Conservation (phyloP, 2,113 vertebrate species). For the Pituophis catenifer region DNA sequence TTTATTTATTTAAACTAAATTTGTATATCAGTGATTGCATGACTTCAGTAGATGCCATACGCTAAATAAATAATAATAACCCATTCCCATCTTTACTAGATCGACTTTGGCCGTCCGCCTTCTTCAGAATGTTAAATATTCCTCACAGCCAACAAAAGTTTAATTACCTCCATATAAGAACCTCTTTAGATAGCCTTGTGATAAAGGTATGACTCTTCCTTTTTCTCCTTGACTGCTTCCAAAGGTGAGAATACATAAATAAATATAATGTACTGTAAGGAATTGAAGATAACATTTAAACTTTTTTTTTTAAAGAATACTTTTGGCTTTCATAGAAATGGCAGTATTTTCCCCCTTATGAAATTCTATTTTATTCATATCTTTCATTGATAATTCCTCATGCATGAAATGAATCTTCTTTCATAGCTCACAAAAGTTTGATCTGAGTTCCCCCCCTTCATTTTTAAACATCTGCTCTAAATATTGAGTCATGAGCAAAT, state of each 20-base stretch:
- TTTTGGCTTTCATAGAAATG: not conserved
- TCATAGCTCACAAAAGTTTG: not conserved
- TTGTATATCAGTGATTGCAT: not conserved
- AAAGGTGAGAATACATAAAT: not conserved
- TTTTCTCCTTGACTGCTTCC: not conserved
- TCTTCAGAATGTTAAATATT: not conserved
- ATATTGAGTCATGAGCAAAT: not conserved
- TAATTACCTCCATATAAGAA: not conserved
- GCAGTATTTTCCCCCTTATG: not conserved
- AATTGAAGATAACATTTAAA: not conserved
- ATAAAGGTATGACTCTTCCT: not conserved
- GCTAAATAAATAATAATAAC: not conserved
- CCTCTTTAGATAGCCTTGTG: not conserved
- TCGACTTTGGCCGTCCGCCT: not conserved
- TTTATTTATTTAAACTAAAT: not conserved
- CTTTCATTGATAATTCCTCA: not conserved
- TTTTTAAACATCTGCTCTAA: not conserved
- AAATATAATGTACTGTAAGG: not conserved
- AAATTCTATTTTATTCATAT: conserved; percentile 9
- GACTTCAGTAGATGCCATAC: not conserved
- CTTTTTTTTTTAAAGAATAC: not conserved
- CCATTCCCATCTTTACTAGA: not conserved
- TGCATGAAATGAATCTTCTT: conserved; percentile 1
- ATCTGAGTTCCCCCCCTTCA: not conserved
- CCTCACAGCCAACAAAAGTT: not conserved